These are phyloP conservation scores for Muscicapa comitata DNA, from an alignment of 2,797 vertebrate species.

Conservation along the genomic window DNA sequence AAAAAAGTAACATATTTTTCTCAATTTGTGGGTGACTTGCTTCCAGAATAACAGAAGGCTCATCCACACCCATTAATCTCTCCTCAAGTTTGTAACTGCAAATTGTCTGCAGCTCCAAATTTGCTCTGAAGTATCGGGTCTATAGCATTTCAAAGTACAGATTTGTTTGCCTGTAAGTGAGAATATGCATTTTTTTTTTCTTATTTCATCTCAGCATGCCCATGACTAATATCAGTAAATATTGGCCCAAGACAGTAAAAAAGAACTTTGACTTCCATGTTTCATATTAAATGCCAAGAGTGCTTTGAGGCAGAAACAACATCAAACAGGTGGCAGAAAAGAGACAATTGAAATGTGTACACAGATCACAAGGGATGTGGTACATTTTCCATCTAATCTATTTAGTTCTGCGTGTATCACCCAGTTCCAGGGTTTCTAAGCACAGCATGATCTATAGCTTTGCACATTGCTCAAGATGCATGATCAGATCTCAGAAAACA, in stretches of 20 bases:
- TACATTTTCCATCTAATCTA: background rate
- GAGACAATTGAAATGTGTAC: background rate
- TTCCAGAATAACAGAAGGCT: background rate
- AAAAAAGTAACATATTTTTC: background rate
- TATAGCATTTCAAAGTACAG: background rate
- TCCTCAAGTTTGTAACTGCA: background rate
- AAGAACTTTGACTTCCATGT: background rate
- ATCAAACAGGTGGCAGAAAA: background rate
- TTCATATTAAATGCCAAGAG: background rate
- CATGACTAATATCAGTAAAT: background rate
- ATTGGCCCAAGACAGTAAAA: background rate
- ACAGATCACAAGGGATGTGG: background rate
- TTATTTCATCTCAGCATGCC: background rate
- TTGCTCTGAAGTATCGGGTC: background rate
- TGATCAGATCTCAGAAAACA: slow-evolving; percentile 50
- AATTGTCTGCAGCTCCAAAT: background rate
- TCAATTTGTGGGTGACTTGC: background rate
- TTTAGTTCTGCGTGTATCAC: background rate
- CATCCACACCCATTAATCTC: background rate
- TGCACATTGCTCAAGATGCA: slow-evolving; percentile 17
- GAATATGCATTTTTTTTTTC: background rate
- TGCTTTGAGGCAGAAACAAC: background rate
- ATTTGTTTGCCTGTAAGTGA: background rate
- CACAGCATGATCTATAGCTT: slow-evolving; percentile 21
- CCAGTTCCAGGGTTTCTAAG: background rate